A percentile compares a stretch with the other conserved stretches of the same genome.
Evolutionary conservation across 2,113 vertebrate species (phyloP).

Genomic region (Xyliphius kryptos): DNA sequence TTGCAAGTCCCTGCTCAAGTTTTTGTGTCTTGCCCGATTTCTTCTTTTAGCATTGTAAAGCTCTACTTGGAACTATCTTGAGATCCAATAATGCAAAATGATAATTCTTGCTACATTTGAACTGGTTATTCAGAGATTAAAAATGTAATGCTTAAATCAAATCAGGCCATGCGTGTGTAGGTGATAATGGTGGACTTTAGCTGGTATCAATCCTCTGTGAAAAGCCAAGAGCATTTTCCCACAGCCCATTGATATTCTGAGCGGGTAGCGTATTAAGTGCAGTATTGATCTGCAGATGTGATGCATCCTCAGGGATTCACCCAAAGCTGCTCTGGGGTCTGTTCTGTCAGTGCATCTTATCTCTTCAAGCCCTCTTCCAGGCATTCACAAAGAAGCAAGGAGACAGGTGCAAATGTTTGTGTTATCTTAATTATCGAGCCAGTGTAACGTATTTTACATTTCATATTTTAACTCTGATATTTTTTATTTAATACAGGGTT

Average conservation of each 20-base stretch:
- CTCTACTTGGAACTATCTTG: no score
- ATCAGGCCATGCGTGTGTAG: conserved; percentile 16
- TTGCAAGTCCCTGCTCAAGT: no score
- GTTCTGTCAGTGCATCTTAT: conserved; percentile 40
- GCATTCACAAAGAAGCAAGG: conserved; percentile 19
- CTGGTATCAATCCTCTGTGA: conserved; percentile 45
- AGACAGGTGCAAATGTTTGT: no score
- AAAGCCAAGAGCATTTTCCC: conserved; percentile 61
- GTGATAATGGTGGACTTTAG: conserved; percentile 51
- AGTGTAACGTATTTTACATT: no score
- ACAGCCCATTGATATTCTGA: conserved; percentile 55
- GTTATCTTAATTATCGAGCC: no score
- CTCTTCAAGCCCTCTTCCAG: conserved; percentile 37
- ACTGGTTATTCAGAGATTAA: no score
- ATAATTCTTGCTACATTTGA: no score
- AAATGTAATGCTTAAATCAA: conserved; percentile 22
- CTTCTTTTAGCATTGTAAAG: no score
- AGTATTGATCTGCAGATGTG: conserved; percentile 55
- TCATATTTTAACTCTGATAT: no score
- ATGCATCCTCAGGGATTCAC: conserved; percentile 41
- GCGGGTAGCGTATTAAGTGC: conserved; percentile 37
- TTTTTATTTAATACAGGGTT: no score
- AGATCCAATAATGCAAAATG: no score
- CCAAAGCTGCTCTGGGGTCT: conserved; percentile 41
- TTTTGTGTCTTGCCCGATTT: no score